Evolutionary conservation across 1,140 invertebrate genomes (phyloP), one percentile per base, ranked within the genome.

Genomic region (Drosophila littoralis): DNA sequence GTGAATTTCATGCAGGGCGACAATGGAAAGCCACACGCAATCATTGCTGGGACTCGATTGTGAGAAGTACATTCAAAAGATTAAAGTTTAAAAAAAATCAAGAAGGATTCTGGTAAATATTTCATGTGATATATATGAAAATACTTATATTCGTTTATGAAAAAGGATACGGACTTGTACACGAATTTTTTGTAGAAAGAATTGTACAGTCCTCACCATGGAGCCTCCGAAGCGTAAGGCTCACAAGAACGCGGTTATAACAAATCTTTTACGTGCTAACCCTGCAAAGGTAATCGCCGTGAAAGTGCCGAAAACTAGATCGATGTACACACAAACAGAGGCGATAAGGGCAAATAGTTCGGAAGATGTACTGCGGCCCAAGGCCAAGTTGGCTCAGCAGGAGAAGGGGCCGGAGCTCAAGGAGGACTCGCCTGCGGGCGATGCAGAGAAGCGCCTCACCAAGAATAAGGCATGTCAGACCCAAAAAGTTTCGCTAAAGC

Each of bases 401-500:
- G 33, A 50, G 43, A 52, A 40, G 1, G 13, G 33, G 59, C 2
- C 17, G 35, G 58, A 17, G 1, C 0, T 7, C 33, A 28, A 13
- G 2, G 7, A 8, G 22, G 46, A 42, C 4, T 5, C 1, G 8
- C 6, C 46, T 12, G 9, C 2, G 1, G 2, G 12, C 7, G 54
- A 10, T 7, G 1, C 9, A 1, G 36, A 42, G n/a, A 64, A 42
- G 33, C 43, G 35, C 5, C 15, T 8, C 1, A 51, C 36, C 0
- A 17, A 12, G n/a, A 40, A 65, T 33, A 43, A 54, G 33, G n/a
- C 45, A 8, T 50, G 33, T 12, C 59, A 63, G 13, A 54, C 36
- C 1, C 4, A 43, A 7, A 54, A 33, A 1, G 3, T 10, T 8
- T 35, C 35, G 1, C 1, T 10, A 6, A 10, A 32, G n/a, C 46